Conservation (phyloP, 2,888 invertebrate genomes). For the Acleris emargana region DNA sequence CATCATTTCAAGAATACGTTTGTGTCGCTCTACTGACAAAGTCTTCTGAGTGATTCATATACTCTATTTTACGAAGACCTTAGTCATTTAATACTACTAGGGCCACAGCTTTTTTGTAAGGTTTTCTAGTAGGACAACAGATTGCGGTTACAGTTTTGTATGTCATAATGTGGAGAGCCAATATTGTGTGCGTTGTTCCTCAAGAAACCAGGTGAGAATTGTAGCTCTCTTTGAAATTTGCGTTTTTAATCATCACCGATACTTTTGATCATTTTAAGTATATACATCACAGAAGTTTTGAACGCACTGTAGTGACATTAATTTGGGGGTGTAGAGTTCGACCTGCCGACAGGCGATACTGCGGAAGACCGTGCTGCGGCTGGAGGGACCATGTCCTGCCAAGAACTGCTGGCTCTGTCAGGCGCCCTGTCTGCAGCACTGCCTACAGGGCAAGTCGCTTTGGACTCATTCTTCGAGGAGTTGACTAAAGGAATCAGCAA, state of each 20-base stretch:
- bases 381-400: constrained; percentile 90
- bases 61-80: no score
- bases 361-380: constrained; percentile 73
- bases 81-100: no score
- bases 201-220: no score
- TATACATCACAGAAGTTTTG: constrained; percentile 40
- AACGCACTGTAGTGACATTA: constrained; percentile 54
- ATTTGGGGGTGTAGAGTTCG: constrained; percentile 70
- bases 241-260: constrained; percentile 19
- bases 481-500: constrained; percentile 88
- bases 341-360: constrained; percentile 77
- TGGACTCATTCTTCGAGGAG: constrained; percentile 92
- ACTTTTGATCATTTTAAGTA: constrained; percentile 36
- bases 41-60: no score
- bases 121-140: no score
- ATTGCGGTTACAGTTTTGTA: no score
- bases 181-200: no score
- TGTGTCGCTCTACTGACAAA: no score
- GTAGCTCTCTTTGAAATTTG: background rate
- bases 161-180: no score
- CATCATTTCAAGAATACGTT: no score
- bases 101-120: no score
- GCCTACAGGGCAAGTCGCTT: constrained; percentile 92
- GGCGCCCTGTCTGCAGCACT: constrained; percentile 96
- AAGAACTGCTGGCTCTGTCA: constrained; percentile 94